A percentile compares a stretch with the other conserved stretches of the same genome.
Evolutionary conservation across 2,888 invertebrate species (phyloP).

Genomic region (Limnephilus auricula): DNA sequence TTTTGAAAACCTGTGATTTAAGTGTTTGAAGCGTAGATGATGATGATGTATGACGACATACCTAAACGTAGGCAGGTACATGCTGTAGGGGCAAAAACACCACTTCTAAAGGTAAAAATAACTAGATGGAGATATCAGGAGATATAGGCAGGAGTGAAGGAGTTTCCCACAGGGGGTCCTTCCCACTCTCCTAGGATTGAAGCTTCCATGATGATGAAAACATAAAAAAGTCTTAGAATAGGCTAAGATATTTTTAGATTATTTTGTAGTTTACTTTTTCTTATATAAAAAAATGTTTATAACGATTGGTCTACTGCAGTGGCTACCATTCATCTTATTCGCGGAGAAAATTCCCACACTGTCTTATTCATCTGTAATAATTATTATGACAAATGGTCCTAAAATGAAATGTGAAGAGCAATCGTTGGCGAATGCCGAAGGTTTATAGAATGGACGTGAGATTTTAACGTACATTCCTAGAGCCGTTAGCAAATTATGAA

Average conservation of each 20-base stretch:
- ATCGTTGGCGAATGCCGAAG: not conserved
- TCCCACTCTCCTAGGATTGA: not conserved
- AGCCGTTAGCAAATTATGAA: not conserved
- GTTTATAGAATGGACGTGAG: not conserved
- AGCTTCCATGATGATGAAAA: not conserved
- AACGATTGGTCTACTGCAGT: not conserved
- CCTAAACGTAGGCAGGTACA: not conserved
- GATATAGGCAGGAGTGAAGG: too few relatives aligned
- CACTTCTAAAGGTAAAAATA: not conserved
- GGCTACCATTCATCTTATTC: not conserved
- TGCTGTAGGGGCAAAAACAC: not conserved
- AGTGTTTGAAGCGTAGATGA: too few relatives aligned
- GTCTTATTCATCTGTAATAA: not conserved
- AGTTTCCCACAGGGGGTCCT: not conserved
- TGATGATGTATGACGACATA: not conserved
- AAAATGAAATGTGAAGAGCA: not conserved
- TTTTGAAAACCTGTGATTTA: too few relatives aligned
- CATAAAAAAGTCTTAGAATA: not conserved
- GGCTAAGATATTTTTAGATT: not conserved
- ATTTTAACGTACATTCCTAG: not conserved
- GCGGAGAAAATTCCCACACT: not conserved
- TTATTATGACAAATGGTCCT: not conserved
- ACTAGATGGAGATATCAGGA: not conserved
- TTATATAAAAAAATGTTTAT: not conserved
- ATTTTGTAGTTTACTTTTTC: not conserved